Base-by-base conservation (phyloP, 2,888 invertebrate species). In the Apotomis betuletana region DNA sequence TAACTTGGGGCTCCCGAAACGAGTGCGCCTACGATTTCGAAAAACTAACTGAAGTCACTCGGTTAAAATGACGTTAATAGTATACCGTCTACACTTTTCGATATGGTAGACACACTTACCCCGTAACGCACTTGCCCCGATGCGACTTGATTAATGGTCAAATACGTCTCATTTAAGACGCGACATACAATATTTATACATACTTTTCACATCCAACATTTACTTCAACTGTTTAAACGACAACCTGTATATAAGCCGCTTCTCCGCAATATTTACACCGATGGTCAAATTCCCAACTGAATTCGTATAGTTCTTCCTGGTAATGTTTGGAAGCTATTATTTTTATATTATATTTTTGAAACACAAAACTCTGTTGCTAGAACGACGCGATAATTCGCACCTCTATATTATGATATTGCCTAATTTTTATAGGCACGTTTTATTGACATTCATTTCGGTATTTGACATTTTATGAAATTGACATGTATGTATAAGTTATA, bases 351-450 rank as follows among this genome's bases (percentile, higher is more conserved):
- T 54, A 10, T 54, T 54, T 64, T 51, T n/a, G 13, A 63, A 41
- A 15, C 54, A 41, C 10, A 1, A 46, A 55, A 64, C 54, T 15
- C 44, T 0, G 46, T 65, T 57, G 65, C 55, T 65, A 65, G 57
- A 57, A 65, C 36, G 15, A 15, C 13, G 49, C 49, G 10, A 49
- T 2, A 49, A 15, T 44, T 44, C 36, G 38, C 27, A 27, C 27
- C 2, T 27, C 27, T 58, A 49, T 27, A 54, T 55, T 64, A 64
- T 64, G 44, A 55, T 2, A 65, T 65, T 65, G 65, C 55, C 65
- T 65, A 57, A 46, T 9, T 57, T 41, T 41, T 55, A 36, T 65
- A 36, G 55, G 54, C 54, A 63, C 9, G 44, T 38, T 55, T 27
- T 27, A 27, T 54, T 64, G 41, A 44, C 9, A 9, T 57, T 38